Conservation (phyloP, 2,113 vertebrate genomes). For the Pterophyllum scalare region DNA sequence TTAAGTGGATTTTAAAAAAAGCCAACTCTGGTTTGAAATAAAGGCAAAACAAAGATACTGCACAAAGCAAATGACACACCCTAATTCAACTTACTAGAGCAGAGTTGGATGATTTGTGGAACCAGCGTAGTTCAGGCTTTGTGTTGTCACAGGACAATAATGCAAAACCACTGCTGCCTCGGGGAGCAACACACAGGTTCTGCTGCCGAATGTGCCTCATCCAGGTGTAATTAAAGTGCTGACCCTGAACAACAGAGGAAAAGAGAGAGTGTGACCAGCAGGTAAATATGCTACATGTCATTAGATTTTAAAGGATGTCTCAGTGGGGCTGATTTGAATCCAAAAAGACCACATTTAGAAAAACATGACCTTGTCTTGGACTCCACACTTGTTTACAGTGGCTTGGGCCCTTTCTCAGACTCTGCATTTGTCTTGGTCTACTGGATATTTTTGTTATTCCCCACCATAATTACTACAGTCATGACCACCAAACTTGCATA, state of each 20-base stretch:
- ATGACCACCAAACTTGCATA: neutral
- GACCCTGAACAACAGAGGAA: slow-evolving; percentile 78
- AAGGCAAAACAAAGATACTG: neutral
- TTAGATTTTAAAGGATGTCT: slow-evolving; percentile 17
- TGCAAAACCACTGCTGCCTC: slow-evolving; percentile 18
- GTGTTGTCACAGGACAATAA: slow-evolving; percentile 80
- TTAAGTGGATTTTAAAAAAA: neutral
- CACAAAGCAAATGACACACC: neutral
- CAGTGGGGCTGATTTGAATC: slow-evolving; percentile 1
- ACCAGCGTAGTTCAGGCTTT: slow-evolving; percentile 82
- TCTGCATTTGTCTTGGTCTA: neutral
- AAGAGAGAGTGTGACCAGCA: neutral
- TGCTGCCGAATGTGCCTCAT: slow-evolving; percentile 85
- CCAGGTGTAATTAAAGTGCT: slow-evolving; percentile 97
- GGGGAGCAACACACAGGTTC: slow-evolving; percentile 79
- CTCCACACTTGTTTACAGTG: slow-evolving; percentile 59
- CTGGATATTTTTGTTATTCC: slow-evolving; percentile 28
- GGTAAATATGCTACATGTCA: slow-evolving; percentile 39
- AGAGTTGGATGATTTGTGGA: slow-evolving; percentile 81
- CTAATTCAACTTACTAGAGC: slow-evolving; percentile 82
- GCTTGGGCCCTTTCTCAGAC: slow-evolving; percentile 8
- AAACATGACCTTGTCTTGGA: slow-evolving; percentile 9
- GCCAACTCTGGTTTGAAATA: neutral
- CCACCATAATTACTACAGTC: slow-evolving; percentile 6
- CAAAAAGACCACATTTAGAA: slow-evolving; percentile 35